Conservation (phyloP, 2,797 vertebrate species). For the Geotrypetes seraphini region DNA sequence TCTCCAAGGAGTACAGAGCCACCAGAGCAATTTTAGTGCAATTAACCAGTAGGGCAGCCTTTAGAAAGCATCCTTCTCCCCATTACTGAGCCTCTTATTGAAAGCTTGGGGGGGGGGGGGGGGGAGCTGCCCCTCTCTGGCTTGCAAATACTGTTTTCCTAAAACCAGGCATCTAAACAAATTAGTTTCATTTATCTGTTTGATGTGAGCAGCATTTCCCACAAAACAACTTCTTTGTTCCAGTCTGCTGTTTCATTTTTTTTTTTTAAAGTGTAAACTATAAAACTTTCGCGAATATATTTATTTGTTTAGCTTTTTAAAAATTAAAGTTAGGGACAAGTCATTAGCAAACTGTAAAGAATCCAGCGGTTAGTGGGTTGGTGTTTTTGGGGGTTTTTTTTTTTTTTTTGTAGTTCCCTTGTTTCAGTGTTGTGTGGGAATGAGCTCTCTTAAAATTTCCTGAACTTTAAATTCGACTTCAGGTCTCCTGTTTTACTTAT, state of each 20-base stretch:
- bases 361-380: no score
- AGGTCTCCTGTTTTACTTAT: not conserved
- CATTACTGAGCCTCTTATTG: conserved; percentile 37
- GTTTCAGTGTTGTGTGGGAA: no score
- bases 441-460: not conserved
- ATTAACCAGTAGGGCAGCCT: conserved; percentile 63
- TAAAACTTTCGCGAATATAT: no score
- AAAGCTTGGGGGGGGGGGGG: conserved; percentile 21
- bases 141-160: not conserved
- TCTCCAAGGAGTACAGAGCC: conserved; percentile 36
- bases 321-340: no score
- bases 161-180: not conserved
- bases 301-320: no score
- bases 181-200: not conserved
- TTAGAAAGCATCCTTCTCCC: conserved; percentile 41
- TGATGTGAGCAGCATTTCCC: no score
- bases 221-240: no score
- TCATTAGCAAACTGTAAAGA: no score
- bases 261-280: no score
- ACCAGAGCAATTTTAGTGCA: conserved; percentile 58
- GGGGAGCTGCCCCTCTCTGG: not conserved
- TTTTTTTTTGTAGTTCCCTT: no score
- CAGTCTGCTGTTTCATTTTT: no score
- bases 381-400: no score
- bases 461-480: not conserved